Percentiles rank a stretch among this genome's conserved stretches.
phyloP scores from a whole-genome alignment of 2,113 vertebrate genomes.

The Hymenochirus boettgeri region DNA sequence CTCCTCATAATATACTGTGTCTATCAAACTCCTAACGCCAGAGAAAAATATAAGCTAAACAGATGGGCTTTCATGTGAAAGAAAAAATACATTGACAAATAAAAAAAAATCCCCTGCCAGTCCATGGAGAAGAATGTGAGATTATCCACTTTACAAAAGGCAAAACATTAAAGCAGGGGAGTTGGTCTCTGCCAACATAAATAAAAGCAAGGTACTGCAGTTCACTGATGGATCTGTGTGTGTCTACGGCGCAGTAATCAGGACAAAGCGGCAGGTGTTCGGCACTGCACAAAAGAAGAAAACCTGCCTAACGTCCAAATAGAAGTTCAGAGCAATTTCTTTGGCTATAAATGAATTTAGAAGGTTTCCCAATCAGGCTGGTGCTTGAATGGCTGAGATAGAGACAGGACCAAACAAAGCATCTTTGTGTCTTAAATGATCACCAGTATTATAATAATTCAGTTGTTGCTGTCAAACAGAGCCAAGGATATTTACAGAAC shows the following conservation, averaged over 20 bases:
- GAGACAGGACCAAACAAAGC: no score
- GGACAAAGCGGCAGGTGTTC: background rate
- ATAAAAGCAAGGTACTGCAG: background rate
- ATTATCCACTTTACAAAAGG: background rate
- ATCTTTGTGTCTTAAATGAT: no score
- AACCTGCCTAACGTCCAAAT: no score
- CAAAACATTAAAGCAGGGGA: background rate
- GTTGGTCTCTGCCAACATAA: background rate
- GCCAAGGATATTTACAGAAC: no score
- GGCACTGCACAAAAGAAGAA: background rate
- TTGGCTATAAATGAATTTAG: no score
- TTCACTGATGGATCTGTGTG: background rate
- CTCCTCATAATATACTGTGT: background rate
- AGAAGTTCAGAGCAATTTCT: no score
- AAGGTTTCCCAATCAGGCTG: no score
- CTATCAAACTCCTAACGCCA: background rate
- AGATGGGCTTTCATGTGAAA: constrained; percentile 2
- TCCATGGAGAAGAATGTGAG: no score
- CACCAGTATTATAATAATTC: no score
- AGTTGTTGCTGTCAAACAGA: no score
- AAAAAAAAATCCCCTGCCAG: background rate
- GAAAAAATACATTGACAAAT: background rate
- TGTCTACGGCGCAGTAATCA: background rate
- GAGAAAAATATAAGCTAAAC: background rate
- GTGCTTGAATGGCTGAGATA: no score